A percentile compares a stretch with the other conserved stretches of the same genome.
These are phyloP conservation scores for Siniperca obscura DNA, from an alignment of 2,797 vertebrate genomes.

Conservation along the genomic window DNA sequence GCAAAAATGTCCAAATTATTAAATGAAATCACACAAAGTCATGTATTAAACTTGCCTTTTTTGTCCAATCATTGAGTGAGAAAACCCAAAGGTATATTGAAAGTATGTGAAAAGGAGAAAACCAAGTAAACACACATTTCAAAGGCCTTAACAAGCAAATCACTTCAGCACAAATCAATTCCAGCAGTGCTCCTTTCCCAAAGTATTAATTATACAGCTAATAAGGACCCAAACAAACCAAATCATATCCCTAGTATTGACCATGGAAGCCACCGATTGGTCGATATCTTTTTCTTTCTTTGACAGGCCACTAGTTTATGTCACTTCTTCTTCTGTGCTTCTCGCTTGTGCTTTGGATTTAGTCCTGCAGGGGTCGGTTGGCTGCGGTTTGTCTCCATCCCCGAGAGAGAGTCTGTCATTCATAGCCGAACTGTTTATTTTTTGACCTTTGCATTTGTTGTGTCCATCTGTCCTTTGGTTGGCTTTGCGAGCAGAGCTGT, in stretches of 20 bases:
- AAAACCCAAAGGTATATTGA: conserved; percentile 5
- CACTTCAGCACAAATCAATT: conserved; percentile 18
- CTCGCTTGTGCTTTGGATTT: conserved; percentile 40
- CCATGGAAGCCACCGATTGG: background rate
- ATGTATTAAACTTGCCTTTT: background rate
- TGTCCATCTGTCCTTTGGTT: conserved; percentile 70
- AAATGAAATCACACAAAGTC: background rate
- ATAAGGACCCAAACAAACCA: conserved; percentile 21
- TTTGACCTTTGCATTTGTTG: conserved; percentile 80
- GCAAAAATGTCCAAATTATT: background rate
- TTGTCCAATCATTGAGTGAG: background rate
- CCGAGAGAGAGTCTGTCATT: conserved; percentile 68
- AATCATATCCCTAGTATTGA: conserved; percentile 13
- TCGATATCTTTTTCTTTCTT: conserved; percentile 8
- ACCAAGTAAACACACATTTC: conserved; percentile 1
- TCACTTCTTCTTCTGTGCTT: conserved; percentile 18
- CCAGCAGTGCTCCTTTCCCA: background rate
- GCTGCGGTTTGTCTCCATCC: conserved; percentile 45
- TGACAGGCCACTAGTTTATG: conserved; percentile 29
- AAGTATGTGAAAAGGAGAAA: conserved; percentile 8
- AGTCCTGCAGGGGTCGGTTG: conserved; percentile 38
- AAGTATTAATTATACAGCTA: conserved; percentile 22
- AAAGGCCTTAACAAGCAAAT: conserved; percentile 12
- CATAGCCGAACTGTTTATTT: conserved; percentile 75
- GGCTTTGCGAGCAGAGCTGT: conserved; percentile 63